Evolutionary conservation across 2,888 invertebrate genomes (phyloP).

Genomic region (Perithous albicinctus): DNA sequence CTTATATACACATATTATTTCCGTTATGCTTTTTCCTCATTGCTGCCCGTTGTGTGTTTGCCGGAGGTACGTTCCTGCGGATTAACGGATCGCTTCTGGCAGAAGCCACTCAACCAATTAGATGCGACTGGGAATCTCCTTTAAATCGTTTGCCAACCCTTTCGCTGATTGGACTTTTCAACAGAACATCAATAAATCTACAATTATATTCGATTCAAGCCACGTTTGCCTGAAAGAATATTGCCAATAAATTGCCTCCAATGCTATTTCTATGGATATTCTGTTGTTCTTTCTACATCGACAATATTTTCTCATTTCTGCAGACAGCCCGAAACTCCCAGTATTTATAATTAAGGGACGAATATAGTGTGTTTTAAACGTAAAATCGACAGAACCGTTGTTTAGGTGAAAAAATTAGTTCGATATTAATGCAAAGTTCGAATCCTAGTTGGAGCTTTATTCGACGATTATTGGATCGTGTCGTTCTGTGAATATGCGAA

Average conservation of each 20-base stretch:
- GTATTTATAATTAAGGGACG: background rate
- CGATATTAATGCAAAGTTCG: background rate
- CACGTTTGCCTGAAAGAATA: background rate
- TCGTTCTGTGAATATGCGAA: background rate
- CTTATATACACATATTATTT: background rate
- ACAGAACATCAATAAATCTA: background rate
- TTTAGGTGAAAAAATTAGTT: background rate
- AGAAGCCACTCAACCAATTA: background rate
- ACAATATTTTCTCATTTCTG: too few species aligned
- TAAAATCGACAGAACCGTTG: background rate
- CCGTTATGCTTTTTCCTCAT: background rate
- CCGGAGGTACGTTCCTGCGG: background rate
- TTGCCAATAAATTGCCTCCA: background rate
- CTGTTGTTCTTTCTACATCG: too few species aligned
- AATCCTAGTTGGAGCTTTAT: background rate
- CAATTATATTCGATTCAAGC: background rate
- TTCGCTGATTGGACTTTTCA: background rate
- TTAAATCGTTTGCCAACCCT: constrained; percentile 1
- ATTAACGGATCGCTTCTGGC: background rate
- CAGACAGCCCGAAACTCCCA: background rate
- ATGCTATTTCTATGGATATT: background rate
- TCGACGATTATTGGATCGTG: background rate
- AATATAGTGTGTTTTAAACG: too few species aligned
- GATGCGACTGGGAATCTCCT: background rate
- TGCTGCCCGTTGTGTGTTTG: background rate